Conservation (phyloP, 1,140 invertebrate species). For the Megathymus violae region DNA sequence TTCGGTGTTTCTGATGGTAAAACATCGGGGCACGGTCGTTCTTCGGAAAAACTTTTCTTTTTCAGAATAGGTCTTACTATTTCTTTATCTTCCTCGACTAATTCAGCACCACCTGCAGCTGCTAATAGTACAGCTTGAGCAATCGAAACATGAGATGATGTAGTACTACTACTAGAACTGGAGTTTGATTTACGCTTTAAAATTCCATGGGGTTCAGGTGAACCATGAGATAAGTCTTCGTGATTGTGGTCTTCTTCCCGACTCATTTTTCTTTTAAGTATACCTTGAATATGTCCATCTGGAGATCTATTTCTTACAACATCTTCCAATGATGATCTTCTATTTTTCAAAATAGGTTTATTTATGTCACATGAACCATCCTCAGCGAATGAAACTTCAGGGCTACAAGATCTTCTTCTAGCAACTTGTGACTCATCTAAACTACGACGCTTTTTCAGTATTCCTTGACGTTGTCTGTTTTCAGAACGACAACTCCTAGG, state of each 20-base stretch:
- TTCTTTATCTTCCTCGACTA: conserved; percentile 85
- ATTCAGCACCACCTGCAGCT: conserved; percentile 85
- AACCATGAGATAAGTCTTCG: conserved; percentile 83
- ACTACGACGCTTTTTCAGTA: conserved; percentile 91
- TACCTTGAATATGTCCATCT: conserved; percentile 83
- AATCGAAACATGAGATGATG: conserved; percentile 87
- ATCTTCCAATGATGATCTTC: conserved; percentile 88
- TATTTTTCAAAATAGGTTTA: conserved; percentile 88
- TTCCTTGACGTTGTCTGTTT: conserved; percentile 88
- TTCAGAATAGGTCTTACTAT: conserved; percentile 91
- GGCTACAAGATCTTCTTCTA: conserved; percentile 87
- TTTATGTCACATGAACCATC: conserved; percentile 84
- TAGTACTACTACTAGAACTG: conserved; percentile 84
- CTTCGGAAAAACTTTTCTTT: conserved; percentile 88
- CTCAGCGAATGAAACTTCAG: conserved; percentile 86
- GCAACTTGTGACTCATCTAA: conserved; percentile 90
- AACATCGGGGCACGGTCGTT: conserved; percentile 76
- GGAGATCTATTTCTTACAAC: conserved; percentile 85
- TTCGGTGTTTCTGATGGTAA: conserved; percentile 84
- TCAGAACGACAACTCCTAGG: conserved; percentile 78
- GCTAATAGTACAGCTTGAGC: conserved; percentile 88
- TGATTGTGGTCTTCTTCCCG: conserved; percentile 75
- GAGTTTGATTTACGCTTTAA: conserved; percentile 89
- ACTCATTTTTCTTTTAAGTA: conserved; percentile 81
- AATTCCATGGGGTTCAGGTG: conserved; percentile 89